Evolutionary conservation across 2,113 vertebrate species (phyloP).

Genomic region (Willisornis vidua): DNA sequence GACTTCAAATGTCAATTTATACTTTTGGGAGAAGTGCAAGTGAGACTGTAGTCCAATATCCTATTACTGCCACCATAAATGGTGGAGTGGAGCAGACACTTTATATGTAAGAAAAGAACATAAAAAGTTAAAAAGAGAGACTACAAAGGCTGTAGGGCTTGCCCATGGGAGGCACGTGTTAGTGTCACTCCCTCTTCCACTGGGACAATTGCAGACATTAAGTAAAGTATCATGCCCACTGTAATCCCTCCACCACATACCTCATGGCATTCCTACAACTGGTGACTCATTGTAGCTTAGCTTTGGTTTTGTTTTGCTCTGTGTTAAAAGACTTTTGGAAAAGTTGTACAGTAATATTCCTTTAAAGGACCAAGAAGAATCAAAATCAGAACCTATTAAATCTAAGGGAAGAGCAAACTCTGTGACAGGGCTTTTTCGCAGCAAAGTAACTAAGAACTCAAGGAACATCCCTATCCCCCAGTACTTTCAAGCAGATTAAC

Average conservation of each 20-base stretch:
- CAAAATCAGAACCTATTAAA: not conserved
- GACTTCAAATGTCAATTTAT: not conserved
- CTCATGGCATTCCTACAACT: not conserved
- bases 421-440: not conserved
- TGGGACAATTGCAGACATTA: not conserved
- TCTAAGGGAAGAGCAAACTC: not conserved
- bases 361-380: not conserved
- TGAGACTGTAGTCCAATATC: not conserved
- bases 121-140: not conserved
- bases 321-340: not conserved
- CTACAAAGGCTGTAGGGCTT: not conserved
- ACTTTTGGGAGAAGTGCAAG: not conserved
- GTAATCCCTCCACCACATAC: not conserved
- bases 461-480: not conserved
- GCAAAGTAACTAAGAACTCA: not conserved
- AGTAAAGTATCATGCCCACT: not conserved
- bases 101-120: not conserved
- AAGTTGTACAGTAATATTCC: not conserved
- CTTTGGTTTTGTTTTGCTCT: not conserved
- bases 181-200: not conserved
- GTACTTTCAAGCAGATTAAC: not conserved
- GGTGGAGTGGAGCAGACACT: not conserved
- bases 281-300: not conserved
- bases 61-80: not conserved
- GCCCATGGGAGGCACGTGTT: not conserved